Base-by-base conservation (phyloP, 2,113 vertebrate species). In the Leucoraja erinaceus region DNA sequence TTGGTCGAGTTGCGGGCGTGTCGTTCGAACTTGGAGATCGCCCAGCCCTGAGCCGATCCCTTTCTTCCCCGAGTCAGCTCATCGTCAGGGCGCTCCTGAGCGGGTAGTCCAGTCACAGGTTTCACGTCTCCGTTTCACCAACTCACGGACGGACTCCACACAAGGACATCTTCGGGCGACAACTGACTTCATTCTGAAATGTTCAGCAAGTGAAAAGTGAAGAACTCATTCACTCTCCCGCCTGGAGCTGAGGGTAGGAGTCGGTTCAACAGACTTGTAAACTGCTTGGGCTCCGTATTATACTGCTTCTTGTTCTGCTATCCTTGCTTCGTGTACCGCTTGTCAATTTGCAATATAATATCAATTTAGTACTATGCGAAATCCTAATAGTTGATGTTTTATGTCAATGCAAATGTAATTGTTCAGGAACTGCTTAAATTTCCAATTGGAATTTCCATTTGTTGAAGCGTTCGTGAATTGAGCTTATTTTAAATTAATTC, bases 1-100 rank as follows among this genome's bases (percentile, higher is more conserved):
- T 47, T 91, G 66, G 90, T 70, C 31, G 90, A 91, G 20, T 91
- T 47, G 66, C 68, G 90, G 90, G 90, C 90, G 90, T 70, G 83
- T 88, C 83, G 38, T 47, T 88, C 56, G 12, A 63, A 63, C 28
- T 14, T 33, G 0, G 90, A 74, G 66, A 72, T 33, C 61, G 38
- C 31, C 90, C 68, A 91, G 68, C 68, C 72, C 66, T 91, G 38
- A 47, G 38, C 38, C 38, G 38, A 47, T 47, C 38, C 38, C 38
- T 47, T 18, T 33, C 90, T 72, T 68, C 90, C 72, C 28, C 90
- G 33, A 91, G 18, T 74, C 90, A 74, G 66, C 90, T 74, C 66
- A 5, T 8, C 4, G 88, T 33, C 20, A n/a, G 8, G 63, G 10
- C 38, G 90, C 68, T 91, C n/a, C 33, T 47, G 8, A 20, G 66